Base-by-base conservation (phyloP, 2,797 vertebrate genomes). In the Typhlichthys eigenmanni region DNA sequence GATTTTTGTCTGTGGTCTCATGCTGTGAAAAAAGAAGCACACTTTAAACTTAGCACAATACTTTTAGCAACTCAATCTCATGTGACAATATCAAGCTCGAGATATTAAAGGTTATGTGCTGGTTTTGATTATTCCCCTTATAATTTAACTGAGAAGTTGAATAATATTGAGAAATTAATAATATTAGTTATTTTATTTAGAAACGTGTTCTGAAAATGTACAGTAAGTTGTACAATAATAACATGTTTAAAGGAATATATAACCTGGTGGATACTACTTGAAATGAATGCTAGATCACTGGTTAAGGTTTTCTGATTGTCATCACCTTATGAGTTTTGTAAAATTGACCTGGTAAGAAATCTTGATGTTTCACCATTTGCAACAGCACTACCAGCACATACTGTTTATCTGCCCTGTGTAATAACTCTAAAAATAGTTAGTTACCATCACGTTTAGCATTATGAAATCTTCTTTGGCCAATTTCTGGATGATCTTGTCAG, bases 1-100 rank as follows among this genome's bases (percentile, higher is more conserved):
- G 60, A 65, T 96, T 94, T 48, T 79, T 72, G 63, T 96, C 95
- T 0, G 24, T 55, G 2, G 93, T 94, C 84, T 97, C 95, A 58
- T 94, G 88, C 95, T 96, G 74, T 61, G 13, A 11, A 50, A 51
- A 1, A 13, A 47, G 56, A 1, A 17, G 17, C 12, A 55, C 10
- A 47, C 51, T 24, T 12, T 50, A 3, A 57, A 34, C 13, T 48
- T 4, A 60, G 13, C 38, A 32, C 19, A 49, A 48, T 10, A 13
- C 57, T 13, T 29, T 11, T 1, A 38, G 13, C 1, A 58, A 19
- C 1, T 2, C 38, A 38, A 38, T 24, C 24, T 24, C 24, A 19
- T 19, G 24, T 7, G 38, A 6, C 6, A 38, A 38, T 38, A 38
- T 38, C 8, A 38, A 38, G 38, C 38, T 38, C 7, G 9, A 38